A percentile compares a stretch with the other conserved stretches of the same genome.
Evolutionary conservation across 2,113 vertebrate species (phyloP).

Genomic region (Entosphenus tridentatus): DNA sequence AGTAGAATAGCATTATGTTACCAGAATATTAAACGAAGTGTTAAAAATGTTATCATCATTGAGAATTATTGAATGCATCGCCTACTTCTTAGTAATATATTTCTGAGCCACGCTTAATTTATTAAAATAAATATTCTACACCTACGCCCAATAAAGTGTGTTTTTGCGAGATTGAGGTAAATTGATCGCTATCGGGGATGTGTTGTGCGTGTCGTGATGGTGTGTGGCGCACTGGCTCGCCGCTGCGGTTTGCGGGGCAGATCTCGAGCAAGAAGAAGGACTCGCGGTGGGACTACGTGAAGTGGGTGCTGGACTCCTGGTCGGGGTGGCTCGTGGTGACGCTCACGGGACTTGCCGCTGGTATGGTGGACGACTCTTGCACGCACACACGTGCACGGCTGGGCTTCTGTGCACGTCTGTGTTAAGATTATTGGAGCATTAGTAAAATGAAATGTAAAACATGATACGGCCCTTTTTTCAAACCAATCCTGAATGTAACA

Average conservation of each 20-base stretch:
- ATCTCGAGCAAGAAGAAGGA: conserved; percentile 67
- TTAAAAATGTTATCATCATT: no score
- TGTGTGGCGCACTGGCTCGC: no score
- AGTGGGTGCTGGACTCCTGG: conserved; percentile 61
- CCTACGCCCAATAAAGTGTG: no score
- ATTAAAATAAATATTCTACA: no score
- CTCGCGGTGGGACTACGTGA: conserved; percentile 21
- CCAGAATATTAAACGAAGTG: no score
- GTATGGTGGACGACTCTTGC: conserved; percentile 18
- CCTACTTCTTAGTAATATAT: no score
- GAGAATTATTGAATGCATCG: no score
- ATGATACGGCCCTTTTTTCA: not conserved
- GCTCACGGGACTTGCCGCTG: conserved; percentile 65
- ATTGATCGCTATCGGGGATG: no score
- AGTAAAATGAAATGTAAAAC: not conserved
- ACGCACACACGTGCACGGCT: conserved; percentile 1
- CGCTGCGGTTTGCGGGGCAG: conserved; percentile 18
- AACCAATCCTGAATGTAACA: not conserved
- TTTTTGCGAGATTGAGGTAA: no score
- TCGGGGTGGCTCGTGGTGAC: conserved; percentile 92
- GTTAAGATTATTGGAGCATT: conserved; percentile 4
- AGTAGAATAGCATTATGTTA: no score
- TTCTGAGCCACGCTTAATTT: no score
- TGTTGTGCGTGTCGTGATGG: no score
- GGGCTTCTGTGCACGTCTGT: not conserved